phyloP scores from a whole-genome alignment of 1,140 invertebrate species.

The Augochlora pura region DNA sequence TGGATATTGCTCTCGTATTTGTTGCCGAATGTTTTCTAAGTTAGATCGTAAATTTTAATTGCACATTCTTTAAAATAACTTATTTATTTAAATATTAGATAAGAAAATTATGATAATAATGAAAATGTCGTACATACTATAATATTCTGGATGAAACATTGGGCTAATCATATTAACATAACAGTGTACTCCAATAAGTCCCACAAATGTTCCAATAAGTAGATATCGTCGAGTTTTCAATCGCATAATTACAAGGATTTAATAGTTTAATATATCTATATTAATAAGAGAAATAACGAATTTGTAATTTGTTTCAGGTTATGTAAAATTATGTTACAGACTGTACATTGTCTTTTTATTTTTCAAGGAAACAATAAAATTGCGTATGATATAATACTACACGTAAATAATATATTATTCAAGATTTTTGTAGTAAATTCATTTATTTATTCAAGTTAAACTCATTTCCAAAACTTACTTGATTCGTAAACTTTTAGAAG shows the following conservation, averaged over 20 bases:
- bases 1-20: neutral
- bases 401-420: neutral
- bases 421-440: neutral
- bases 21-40: conserved; percentile 64
- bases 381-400: too few relatives aligned
- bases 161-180: conserved; percentile 86
- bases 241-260: conserved; percentile 14
- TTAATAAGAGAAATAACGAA: neutral
- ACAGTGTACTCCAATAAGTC: conserved; percentile 80
- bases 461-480: neutral
- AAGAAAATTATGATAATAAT: neutral
- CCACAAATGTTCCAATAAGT: conserved; percentile 82
- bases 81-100: neutral
- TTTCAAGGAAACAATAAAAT: neutral
- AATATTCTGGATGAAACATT: conserved; percentile 84
- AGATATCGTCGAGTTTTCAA: conserved; percentile 83
- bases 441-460: neutral
- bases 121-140: conserved; percentile 79
- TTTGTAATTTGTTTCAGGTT: conserved; percentile 1
- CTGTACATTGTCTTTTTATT: neutral
- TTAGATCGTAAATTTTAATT: conserved; percentile 38
- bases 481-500: too few relatives aligned
- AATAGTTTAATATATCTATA: neutral
- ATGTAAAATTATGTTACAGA: neutral
- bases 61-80: conserved; percentile 7